Conservation (phyloP, 2,888 invertebrate genomes). For the Lithophane semibrunnea region DNA sequence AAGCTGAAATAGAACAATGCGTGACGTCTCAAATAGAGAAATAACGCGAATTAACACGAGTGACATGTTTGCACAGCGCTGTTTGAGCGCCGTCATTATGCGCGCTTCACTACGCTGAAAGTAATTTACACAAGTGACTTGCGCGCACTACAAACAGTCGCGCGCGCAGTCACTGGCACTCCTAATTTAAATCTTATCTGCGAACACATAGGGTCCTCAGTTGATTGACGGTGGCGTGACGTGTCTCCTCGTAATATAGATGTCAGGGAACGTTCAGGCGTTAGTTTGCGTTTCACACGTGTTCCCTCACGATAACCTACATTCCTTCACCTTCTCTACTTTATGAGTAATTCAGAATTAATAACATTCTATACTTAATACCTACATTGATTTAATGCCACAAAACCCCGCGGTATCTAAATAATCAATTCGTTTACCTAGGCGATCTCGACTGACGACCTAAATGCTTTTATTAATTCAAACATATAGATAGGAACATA, state of each 20-base stretch:
- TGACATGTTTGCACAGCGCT: slow-evolving; percentile 63
- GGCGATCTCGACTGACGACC: neutral
- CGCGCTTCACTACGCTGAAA: slow-evolving; percentile 68
- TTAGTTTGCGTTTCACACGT: slow-evolving; percentile 87
- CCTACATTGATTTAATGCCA: slow-evolving; percentile 3
- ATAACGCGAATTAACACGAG: slow-evolving; percentile 65
- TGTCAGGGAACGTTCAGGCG: slow-evolving; percentile 73
- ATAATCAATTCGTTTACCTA: neutral
- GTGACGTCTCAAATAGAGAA: slow-evolving; percentile 59
- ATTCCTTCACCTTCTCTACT: slow-evolving; percentile 65
- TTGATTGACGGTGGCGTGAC: slow-evolving; percentile 67
- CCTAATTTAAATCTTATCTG: slow-evolving; percentile 67
- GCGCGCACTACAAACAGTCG: slow-evolving; percentile 71
- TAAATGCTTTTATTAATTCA: neutral
- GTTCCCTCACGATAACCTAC: slow-evolving; percentile 69
- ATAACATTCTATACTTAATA: slow-evolving; percentile 1
- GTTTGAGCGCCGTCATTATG: slow-evolving; percentile 61
- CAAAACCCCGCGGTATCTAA: neutral
- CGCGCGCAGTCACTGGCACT: neutral
- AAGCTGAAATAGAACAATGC: slow-evolving; percentile 53
- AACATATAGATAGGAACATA: neutral
- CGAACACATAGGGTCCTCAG: slow-evolving; percentile 67
- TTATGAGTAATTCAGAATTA: slow-evolving; percentile 28
- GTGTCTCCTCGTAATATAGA: slow-evolving; percentile 79
- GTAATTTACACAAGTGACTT: slow-evolving; percentile 87